Base-by-base conservation (phyloP, 2,113 vertebrate species). In the Lonchura striata region DNA sequence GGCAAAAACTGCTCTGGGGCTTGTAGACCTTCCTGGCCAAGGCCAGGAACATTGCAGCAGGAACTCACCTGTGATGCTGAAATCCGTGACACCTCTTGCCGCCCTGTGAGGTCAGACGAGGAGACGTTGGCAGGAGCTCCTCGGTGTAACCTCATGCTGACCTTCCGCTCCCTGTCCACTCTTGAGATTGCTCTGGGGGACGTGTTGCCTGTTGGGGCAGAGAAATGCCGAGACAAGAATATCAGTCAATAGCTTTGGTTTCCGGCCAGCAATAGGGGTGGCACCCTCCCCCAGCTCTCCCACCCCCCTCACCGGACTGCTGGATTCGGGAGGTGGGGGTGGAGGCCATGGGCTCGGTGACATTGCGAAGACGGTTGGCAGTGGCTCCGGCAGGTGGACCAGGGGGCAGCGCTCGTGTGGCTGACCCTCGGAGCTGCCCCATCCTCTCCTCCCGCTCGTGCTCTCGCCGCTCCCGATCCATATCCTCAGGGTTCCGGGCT, bases 101-200 rank as follows among this genome's bases (percentile, higher is more conserved):
- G 98, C 88, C 98, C 99, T 91, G 99, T 99, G 98, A 99, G 99
- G 97, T 99, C 99, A 64, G 99, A 99, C 6, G 99, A 99, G 23
- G 99, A 99, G 79, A 99, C 98, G 1, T 99, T 99, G 98, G 99
- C 99, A 8, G 99, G 99, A 21, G 99, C 99, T 7, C 99, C 99
- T 56, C 99, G 97, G 98, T 99, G 99, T 92, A 99, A 98, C 90
- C 99, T 98, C 99, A 99, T 99, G 98, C 99, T 99, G 96, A 99
- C 99, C 95, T 99, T 99, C 97, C 99, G 98, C 97, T 99, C 99
- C 91, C 99, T 98, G 98, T 99, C 99, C 61, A 99, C 99, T 95
- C 99, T 99, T 47, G 99, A 99, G 97, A 99, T 99, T n/a, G 98
- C 99, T 95, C 99, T 98, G 82, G 99, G 99, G 75, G 99, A 99